These are phyloP conservation scores for Saccopteryx leptura DNA, from an alignment of 2,113 vertebrate genomes.

Conservation along the genomic window DNA sequence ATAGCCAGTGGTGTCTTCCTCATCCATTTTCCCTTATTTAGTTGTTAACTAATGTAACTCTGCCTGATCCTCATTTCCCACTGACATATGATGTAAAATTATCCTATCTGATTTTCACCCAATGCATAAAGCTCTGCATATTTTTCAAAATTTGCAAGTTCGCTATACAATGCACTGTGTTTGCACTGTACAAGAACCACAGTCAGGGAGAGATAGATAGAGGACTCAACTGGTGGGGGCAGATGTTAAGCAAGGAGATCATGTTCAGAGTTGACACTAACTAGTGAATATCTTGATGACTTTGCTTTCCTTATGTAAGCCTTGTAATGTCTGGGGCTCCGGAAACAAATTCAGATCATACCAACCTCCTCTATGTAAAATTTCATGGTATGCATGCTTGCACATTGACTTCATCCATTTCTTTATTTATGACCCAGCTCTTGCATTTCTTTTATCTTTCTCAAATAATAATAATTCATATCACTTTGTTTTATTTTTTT, in stretches of 20 bases:
- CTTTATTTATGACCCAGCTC: neutral
- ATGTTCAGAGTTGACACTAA: neutral
- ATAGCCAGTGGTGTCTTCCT: slow-evolving; percentile 33
- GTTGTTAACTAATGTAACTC: slow-evolving; percentile 60
- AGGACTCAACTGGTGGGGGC: neutral
- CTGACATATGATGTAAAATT: neutral
- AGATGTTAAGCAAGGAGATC: neutral
- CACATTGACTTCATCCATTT: neutral
- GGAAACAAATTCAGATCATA: neutral
- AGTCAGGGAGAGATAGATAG: neutral
- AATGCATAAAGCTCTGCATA: neutral
- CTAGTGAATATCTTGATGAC: neutral
- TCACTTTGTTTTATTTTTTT: neutral
- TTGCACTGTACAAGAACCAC: neutral
- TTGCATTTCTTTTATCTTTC: neutral
- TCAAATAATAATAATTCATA: neutral
- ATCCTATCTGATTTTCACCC: slow-evolving; percentile 41
- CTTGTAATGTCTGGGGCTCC: neutral
- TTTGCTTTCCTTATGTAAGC: neutral
- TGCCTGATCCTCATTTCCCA: slow-evolving; percentile 11
- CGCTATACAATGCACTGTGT: no score
- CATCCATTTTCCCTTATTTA: slow-evolving; percentile 67
- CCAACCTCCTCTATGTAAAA: neutral
- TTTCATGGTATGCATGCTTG: neutral
- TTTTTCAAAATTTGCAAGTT: neutral